Evolutionary conservation across 2,888 invertebrate genomes (phyloP).

Genomic region (Tanytarsus gracilentus): DNA sequence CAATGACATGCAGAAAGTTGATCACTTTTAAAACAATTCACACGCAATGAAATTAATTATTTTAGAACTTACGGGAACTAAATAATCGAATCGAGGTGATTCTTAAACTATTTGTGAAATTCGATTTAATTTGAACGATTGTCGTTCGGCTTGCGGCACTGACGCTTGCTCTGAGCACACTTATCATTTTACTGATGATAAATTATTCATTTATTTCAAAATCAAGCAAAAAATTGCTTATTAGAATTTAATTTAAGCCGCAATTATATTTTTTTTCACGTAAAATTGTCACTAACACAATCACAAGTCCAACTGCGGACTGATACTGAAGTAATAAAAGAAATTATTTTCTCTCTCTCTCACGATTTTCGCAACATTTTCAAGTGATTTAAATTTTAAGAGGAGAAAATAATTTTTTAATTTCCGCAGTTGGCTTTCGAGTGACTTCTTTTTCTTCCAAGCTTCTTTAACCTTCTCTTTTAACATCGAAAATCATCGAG

Average conservation of each 20-base stretch:
- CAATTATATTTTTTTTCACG: not conserved
- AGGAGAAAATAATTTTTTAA: too few species aligned
- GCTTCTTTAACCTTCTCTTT: too few species aligned
- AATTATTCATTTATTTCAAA: not conserved
- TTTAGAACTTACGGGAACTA: conserved; percentile 27
- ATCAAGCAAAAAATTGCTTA: too few species aligned
- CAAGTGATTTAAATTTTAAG: too few species aligned
- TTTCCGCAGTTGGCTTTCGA: too few species aligned
- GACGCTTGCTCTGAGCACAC: conserved; percentile 4
- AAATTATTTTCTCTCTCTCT: too few species aligned
- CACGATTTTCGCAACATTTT: too few species aligned
- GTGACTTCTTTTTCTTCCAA: too few species aligned
- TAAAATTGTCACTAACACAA: conserved; percentile 10
- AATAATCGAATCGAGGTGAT: conserved; percentile 7
- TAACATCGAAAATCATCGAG: too few species aligned
- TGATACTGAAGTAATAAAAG: too few species aligned
- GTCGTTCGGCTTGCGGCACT: not conserved
- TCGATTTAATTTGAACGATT: not conserved
- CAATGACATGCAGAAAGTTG: too few species aligned
- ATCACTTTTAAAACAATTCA: not conserved
- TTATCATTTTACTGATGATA: not conserved
- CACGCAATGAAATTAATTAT: not conserved
- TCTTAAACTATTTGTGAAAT: conserved; percentile 1
- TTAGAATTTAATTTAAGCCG: too few species aligned
- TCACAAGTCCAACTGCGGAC: not conserved